Evolutionary conservation across 2,888 invertebrate genomes (phyloP), one percentile per base, ranked within the genome.

Genomic region (Agapetus fuscipes): DNA sequence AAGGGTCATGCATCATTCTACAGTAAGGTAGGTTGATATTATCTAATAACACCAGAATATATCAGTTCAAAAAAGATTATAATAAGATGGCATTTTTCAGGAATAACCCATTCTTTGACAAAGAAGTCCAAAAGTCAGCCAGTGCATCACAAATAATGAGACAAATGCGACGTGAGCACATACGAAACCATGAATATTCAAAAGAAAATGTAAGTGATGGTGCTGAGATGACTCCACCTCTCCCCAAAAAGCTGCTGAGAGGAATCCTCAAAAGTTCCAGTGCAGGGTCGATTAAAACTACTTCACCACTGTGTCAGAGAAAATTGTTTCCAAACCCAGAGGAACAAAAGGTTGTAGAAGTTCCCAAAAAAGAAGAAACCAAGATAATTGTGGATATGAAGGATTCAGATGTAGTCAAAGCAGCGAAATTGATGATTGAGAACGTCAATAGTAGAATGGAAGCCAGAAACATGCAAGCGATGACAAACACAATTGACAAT

Each of bases 71-170:
- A n/a, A n/a, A n/a, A n/a, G n/a, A n/a, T n/a, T n/a, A n/a, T n/a
- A n/a, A n/a, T n/a, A 31, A 16, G 15, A 31, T 5, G 31, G 31
- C 5, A 15, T n/a, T n/a, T n/a, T 51, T 10, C 51, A 70, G 70
- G 60, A 70, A 68, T 49, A 70, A 70, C 58, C 70, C 70, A 48
- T 70, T 70, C 49, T 61, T 69, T 26, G 67, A 66, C 48, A 63
- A 66, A 50, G 71, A 74, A 61, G 76, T 80, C 2, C 72, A 75
- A 50, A 81, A 81, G 58, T 80, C 80, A 15, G 77, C 76, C 6
- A 81, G 80, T 51, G 74, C 70, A 3, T 68, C 68, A 41, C 70
- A 70, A 47, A 53, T 70, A 2, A 71, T 61, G 34, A 62, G 60
- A 51, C 34, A 47, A 16, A 10, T 11, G 5, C 14, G 24, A 7